Conservation (phyloP, 1,140 invertebrate species). For the Chironomus striatipennis region DNA sequence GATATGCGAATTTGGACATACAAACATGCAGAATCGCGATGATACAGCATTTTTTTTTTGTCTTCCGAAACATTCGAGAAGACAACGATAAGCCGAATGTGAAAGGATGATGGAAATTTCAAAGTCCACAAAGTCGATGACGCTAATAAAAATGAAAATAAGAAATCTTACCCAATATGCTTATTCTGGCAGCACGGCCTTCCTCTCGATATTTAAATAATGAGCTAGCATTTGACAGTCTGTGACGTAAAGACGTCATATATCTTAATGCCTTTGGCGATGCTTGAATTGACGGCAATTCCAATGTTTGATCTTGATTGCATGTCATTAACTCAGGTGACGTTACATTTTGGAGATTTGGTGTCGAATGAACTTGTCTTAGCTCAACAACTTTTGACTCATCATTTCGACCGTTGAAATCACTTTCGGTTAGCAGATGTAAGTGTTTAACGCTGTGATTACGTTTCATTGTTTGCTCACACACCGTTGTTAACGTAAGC, state of each 20-base stretch:
- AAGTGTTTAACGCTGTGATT: constrained; percentile 37
- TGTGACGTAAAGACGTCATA: constrained; percentile 60
- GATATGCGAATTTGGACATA: not conserved
- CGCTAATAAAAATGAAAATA: constrained; percentile 34
- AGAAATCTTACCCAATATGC: constrained; percentile 47
- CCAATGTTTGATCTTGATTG: constrained; percentile 31
- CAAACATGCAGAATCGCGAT: not conserved
- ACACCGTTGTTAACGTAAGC: constrained; percentile 34
- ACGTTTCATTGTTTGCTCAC: constrained; percentile 35
- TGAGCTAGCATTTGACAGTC: constrained; percentile 74
- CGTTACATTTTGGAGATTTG: constrained; percentile 36
- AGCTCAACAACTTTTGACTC: constrained; percentile 27
- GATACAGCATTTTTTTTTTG: not conserved
- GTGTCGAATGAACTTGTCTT: constrained; percentile 38
- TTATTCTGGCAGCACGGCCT: constrained; percentile 68
- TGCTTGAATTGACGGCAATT: constrained; percentile 37
- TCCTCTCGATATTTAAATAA: constrained; percentile 73
- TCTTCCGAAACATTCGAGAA: not conserved
- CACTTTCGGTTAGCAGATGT: constrained; percentile 30
- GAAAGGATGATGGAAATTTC: not conserved
- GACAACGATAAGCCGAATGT: not conserved
- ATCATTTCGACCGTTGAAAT: not conserved
- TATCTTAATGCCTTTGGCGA: constrained; percentile 42
- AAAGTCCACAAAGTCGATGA: not conserved
- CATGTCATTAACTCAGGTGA: not conserved